Evolutionary conservation across 2,888 invertebrate genomes (phyloP).

Genomic region (Tenthredo notha): DNA sequence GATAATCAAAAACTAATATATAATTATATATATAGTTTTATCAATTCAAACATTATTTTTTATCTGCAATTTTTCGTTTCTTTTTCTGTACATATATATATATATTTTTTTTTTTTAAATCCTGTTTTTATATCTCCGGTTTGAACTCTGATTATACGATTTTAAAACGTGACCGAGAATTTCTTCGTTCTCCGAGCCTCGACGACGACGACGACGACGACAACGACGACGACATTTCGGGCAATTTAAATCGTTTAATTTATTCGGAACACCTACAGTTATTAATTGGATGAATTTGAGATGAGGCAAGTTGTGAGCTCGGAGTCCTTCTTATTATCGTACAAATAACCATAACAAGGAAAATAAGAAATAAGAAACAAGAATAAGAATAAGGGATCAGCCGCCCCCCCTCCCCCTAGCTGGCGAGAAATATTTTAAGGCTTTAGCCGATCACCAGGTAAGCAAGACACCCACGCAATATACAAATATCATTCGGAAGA

Average conservation of each 20-base stretch:
- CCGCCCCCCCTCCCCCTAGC: background rate
- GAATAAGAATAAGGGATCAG: constrained; percentile 52
- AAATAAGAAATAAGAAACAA: constrained; percentile 64
- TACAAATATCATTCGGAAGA: background rate
- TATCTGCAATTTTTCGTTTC: background rate
- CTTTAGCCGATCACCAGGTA: background rate
- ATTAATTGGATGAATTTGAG: constrained; percentile 73
- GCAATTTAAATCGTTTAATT: constrained; percentile 74
- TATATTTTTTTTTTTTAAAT: too few species aligned
- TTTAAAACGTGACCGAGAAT: background rate
- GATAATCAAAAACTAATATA: background rate
- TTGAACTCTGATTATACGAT: background rate
- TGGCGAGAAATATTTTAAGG: background rate
- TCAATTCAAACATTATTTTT: too few species aligned
- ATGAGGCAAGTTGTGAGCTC: constrained; percentile 58
- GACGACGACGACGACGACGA: too few species aligned
- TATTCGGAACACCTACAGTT: constrained; percentile 76
- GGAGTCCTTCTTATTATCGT: constrained; percentile 67
- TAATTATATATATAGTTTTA: background rate
- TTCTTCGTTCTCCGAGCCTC: background rate
- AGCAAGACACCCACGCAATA: background rate
- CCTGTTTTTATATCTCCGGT: background rate
- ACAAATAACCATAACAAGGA: constrained; percentile 76
- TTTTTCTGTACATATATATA: too few species aligned
- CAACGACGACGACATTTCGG: background rate